Evolutionary conservation across 2,888 invertebrate species (phyloP), one percentile per base, ranked within the genome.

Genomic region (Torymus auratus): DNA sequence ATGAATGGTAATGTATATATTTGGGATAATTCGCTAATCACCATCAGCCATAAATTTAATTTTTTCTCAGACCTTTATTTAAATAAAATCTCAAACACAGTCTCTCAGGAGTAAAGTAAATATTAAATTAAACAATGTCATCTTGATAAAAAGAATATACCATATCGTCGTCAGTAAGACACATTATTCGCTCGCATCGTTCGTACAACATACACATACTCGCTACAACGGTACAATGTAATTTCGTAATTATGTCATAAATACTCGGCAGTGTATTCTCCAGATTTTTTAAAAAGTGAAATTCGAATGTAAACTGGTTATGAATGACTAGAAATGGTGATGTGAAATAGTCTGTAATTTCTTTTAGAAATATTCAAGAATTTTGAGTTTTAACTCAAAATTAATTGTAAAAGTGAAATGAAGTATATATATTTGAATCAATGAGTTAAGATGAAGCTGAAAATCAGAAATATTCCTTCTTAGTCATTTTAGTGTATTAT

Each of bases 31-130:
- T 76, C 53, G 69, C 80, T 75, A 77, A 86, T 87, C 86, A 87
- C 85, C 88, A 87, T 86, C 88, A 89, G 87, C 88, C 88, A 88
- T 85, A 83, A 86, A 77, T 85, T 85, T 83, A 83, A 82, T 53
- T 64, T 75, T 84, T 80, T 84, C 75, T 85, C 80, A 86, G 84
- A 82, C 74, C 86, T 89, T 88, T 88, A 88, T 89, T 88, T 86
- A 88, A 83, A 85, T 86, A 79, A 79, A 80, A 88, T 88, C 86
- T 88, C 88, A 89, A 41, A 41, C 89, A 89, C 85, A 87, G 84
- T 85, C 80, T 83, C 83, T 82, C 84, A 83, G 75, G 83, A 84
- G 83, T 80, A 74, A 79, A 81, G 77, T 81, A 69, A 81, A 80
- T 71, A 81, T 82, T 79, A 83, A 82, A 74, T 72, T 74, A 83